A percentile compares a stretch with the other conserved stretches of the same genome.
These are phyloP conservation scores for Gobiocypris rarus DNA, from an alignment of 2,113 vertebrate species.

Conservation along the genomic window DNA sequence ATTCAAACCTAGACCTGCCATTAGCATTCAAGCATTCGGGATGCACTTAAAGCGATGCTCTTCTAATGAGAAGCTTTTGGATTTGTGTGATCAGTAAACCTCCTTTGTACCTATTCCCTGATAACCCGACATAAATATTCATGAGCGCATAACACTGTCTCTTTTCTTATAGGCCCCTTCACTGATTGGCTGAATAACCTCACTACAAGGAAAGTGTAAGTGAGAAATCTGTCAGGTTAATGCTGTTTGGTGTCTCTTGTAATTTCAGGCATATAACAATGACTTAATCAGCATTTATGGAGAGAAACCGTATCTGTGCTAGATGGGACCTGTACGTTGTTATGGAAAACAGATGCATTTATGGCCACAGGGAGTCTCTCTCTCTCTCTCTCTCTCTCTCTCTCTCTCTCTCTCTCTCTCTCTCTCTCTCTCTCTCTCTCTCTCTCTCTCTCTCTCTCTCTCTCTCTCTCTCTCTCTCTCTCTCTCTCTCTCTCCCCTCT, in stretches of 20 bases:
- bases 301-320: slow-evolving; percentile 49
- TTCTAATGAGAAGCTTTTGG: slow-evolving; percentile 46
- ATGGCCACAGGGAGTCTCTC: slow-evolving; percentile 63
- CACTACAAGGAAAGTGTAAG: slow-evolving; percentile 32
- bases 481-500: slow-evolving; percentile 16
- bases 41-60: slow-evolving; percentile 39
- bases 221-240: slow-evolving; percentile 54
- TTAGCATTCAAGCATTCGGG: slow-evolving; percentile 30
- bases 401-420: slow-evolving; percentile 21
- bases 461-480: slow-evolving; percentile 23
- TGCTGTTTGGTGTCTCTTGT: slow-evolving; percentile 61
- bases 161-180: slow-evolving; percentile 26
- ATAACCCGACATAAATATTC: slow-evolving; percentile 52
- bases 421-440: slow-evolving; percentile 15
- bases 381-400: slow-evolving; percentile 20
- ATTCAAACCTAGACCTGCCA: slow-evolving; percentile 49
- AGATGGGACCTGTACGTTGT: slow-evolving; percentile 62
- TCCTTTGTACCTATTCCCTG: slow-evolving; percentile 37
- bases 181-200: slow-evolving; percentile 29
- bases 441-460: slow-evolving; percentile 27
- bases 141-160: slow-evolving; percentile 18
- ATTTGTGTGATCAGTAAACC: slow-evolving; percentile 47
- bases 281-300: slow-evolving; percentile 67
- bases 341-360: slow-evolving; percentile 72
- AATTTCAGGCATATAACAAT: slow-evolving; percentile 67